These are phyloP conservation scores for Heliornis fulica DNA, from an alignment of 2,113 vertebrate genomes.

Conservation along the genomic window DNA sequence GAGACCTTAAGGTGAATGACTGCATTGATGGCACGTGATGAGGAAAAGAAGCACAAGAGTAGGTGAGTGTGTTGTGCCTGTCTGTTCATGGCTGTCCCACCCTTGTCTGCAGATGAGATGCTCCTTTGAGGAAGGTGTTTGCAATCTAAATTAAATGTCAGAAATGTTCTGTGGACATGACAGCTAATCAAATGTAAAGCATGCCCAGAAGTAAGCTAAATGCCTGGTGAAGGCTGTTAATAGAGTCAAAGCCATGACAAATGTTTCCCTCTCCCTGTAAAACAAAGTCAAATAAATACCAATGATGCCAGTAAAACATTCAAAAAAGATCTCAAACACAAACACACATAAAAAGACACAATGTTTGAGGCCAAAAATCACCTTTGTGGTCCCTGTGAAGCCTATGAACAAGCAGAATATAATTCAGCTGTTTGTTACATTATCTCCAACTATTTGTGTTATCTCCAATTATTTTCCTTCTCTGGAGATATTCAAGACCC, in stretches of 20 bases:
- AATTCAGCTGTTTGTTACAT: neutral
- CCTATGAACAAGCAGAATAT: neutral
- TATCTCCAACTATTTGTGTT: neutral
- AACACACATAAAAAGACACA: neutral
- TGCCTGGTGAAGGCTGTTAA: neutral
- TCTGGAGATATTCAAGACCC: no score
- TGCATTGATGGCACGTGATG: neutral
- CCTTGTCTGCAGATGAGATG: neutral
- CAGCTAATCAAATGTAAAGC: neutral
- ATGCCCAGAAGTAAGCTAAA: neutral
- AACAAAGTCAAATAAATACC: neutral
- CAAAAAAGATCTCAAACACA: neutral
- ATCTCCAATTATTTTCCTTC: no score
- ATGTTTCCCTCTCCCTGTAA: neutral
- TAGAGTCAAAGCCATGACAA: neutral
- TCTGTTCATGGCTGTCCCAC: neutral
- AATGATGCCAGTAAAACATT: neutral
- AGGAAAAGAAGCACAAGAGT: neutral
- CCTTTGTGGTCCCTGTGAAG: neutral
- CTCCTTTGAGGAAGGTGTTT: neutral
- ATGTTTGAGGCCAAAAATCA: neutral
- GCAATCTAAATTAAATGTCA: neutral
- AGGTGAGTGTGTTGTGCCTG: rapidly evolving
- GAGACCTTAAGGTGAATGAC: neutral
- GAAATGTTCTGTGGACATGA: neutral